Evolutionary conservation across 2,113 vertebrate genomes (phyloP), one percentile per base, ranked within the genome.

Genomic region (Triplophysa dalaica): DNA sequence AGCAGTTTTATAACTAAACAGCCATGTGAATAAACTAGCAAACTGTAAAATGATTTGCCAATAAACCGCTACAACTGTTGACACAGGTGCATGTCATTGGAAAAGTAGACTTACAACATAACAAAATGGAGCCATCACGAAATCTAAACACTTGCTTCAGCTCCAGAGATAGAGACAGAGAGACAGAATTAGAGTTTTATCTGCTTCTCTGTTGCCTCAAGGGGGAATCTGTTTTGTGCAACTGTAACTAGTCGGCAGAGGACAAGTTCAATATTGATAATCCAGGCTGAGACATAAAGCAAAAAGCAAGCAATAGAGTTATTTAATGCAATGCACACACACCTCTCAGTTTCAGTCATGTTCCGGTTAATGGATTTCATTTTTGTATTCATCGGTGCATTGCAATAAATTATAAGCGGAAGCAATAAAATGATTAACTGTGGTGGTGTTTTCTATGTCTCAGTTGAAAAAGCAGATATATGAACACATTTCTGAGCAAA

Each of bases 201-300:
- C 63, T 56, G 45, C 33, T n/a, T 61, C n/a, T 45, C 63, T 19
- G 6, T 12, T 78, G 83, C 79, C 75, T 65, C 58, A 22, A 70
- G 79, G 83, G 68, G 65, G 21, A 6, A 41, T 81, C 79, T 84
- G 78, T 72, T 83, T 61, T 75, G 4, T 66, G 33, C 43, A 73
- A 67, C 38, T 50, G 33, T 38, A 38, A 22, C 69, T 74, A 65
- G 41, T 41, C 70, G 16, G 41, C 76, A 69, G 38, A 48, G 33
- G 58, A 78, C 63, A 66, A 14, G 10, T 11, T 16, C 38, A 60
- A 75, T 75, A 26, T 13, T 29, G 16, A 48, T 62, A 29, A 29
- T 13, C 41, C 11, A 70, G 52, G 24, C 45, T 22, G 29, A 41
- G 29, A 63, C 26, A 45, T 24, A 75, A 58, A 54, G 22, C 41